Evolutionary conservation across 2,113 vertebrate species (phyloP), one percentile per base, ranked within the genome.

Genomic region (Odontesthes bonariensis): DNA sequence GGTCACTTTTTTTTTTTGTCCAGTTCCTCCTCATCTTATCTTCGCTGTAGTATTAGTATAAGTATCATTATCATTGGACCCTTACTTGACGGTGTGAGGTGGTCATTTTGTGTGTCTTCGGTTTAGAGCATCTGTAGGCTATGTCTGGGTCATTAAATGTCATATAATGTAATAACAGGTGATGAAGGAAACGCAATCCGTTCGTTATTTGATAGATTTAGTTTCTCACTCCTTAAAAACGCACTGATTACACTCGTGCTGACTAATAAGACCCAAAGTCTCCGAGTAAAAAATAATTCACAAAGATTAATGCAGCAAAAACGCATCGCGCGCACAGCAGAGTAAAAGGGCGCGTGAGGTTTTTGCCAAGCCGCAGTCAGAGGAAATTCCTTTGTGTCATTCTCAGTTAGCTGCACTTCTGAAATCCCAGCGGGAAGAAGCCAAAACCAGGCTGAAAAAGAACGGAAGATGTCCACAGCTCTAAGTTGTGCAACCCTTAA

Each of bases 401-500:
- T 80, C 57, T 82, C 77, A 27, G 62, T 76, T 77, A 73, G 63
- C 83, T 69, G 32, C 52, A 74, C 70, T 68, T 79, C 69, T 85
- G 5, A 53, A 70, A 55, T 73, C 77, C 81, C 64, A 32, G 47
- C 53, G 53, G 81, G 66, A 12, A 5, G 35, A 68, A 35, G 8
- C 8, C 4, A 4, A 58, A 38, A 27, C 27, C 27, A 51, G 33
- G 53, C 11, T 40, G 46, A 22, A 7, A 63, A 69, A 14, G 52
- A 33, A 73, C 44, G 23, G 63, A 85, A 77, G 72, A 74, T 82
- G 79, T 82, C 81, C 83, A 83, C 31, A 49, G 72, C 53, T 81
- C 51, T 63, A 58, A 82, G 75, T 73, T 72, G 75, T 86, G 87
- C 87, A 85, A 89, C 77, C 66, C 83, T 84, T 88, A 82, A 85